Conservation (phyloP, 1,140 invertebrate genomes). For the Trichoplusia ni region DNA sequence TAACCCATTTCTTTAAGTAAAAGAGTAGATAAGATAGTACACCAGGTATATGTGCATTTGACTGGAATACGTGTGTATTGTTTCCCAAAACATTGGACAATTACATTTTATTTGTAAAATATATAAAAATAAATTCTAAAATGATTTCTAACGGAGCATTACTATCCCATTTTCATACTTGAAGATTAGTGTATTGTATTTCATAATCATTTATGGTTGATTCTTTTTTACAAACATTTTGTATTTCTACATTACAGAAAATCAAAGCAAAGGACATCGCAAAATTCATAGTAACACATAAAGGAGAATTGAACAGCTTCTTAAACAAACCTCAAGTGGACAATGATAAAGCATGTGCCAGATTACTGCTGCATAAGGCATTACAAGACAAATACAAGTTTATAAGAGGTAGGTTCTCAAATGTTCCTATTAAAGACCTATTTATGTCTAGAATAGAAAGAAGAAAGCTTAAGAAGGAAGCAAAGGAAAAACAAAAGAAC, state of each 20-base stretch:
- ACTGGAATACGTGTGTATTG: no score
- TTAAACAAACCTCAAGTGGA: conserved; percentile 68
- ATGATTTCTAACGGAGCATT: no score
- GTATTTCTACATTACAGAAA: conserved; percentile 61
- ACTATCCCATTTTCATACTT: no score
- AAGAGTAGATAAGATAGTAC: no score
- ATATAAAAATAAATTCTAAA: no score
- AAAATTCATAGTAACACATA: conserved; percentile 69
- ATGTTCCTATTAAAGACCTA: conserved; percentile 68
- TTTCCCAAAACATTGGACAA: no score
- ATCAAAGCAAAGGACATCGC: conserved; percentile 69
- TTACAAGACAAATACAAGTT: conserved; percentile 68
- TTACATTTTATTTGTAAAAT: no score
- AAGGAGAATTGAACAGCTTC: conserved; percentile 60
- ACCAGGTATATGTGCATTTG: no score
- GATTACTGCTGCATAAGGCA: conserved; percentile 67
- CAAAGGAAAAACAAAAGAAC: conserved; percentile 62
- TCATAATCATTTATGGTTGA: no score
- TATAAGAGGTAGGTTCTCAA: conserved; percentile 61
- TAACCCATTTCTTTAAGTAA: no score
- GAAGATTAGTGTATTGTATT: no score
- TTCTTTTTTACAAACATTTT: not conserved
- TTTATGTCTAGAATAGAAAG: conserved; percentile 74
- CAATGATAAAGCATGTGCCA: conserved; percentile 68
- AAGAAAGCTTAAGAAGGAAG: conserved; percentile 68